Evolutionary conservation across 2,888 invertebrate species (phyloP), one percentile per base, ranked within the genome.

Genomic region (Euspilapteryx auroguttella): DNA sequence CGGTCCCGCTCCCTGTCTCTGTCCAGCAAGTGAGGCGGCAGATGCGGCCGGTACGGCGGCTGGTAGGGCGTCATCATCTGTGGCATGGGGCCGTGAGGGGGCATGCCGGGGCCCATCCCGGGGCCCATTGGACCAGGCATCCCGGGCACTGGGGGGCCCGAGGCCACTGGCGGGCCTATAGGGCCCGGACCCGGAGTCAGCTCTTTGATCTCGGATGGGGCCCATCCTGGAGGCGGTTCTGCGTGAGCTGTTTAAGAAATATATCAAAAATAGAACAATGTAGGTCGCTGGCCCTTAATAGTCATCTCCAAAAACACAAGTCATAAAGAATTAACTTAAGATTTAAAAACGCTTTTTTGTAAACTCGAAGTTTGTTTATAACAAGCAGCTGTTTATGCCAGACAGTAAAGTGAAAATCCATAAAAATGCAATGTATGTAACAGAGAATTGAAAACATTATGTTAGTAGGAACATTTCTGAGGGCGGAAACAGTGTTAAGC

Each of bases 191-290:
- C 84, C 1, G 85, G 84, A 1, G 86, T 84, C 32, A 86, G 56
- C 46, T 86, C 81, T 51, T 86, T 86, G 30, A 86, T 84, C 37
- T 85, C 85, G 4, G 58, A 58, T 6, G 85, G 84, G 14, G 77
- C 75, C 86, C 86, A 86, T 11, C 75, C 78, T 4, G 55, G 49
- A 35, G 55, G 49, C 35, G 62, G 63, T 37, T 79, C 79, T 0
- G 55, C 53, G 36, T 64, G 65, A 17, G 59, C 17, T 27, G 20
- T 12, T 26, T n/a, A 8, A 12, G n/a, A 15, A 17, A 11, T 12
- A 14, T 9, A 10, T 14, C 8, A 10, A 29, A 3, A n/a, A 12
- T 5, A 27, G 12, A 27, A 21, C 4, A 28, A n/a, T n/a, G n/a
- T n/a, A n/a, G n/a, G n/a, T n/a, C n/a, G n/a, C n/a, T n/a, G n/a